These are phyloP conservation scores for Prunella strophiata DNA, from an alignment of 2,797 vertebrate species.

Conservation along the genomic window DNA sequence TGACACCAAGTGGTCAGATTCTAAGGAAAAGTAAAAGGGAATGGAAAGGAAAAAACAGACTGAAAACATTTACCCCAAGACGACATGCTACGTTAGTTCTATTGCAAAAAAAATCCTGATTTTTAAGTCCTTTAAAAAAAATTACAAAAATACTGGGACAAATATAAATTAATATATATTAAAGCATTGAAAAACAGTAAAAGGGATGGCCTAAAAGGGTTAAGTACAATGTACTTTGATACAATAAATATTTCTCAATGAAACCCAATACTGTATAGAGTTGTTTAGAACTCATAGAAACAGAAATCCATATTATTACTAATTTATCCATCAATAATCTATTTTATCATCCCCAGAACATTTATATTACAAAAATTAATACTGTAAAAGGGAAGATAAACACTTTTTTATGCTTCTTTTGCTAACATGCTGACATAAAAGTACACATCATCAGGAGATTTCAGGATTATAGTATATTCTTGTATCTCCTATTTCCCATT, in stretches of 20 bases:
- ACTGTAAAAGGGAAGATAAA: slow-evolving; percentile 85
- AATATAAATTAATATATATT: slow-evolving; percentile 99
- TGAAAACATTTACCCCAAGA: slow-evolving; percentile 85
- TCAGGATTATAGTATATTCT: slow-evolving; percentile 66
- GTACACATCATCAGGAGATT: slow-evolving; percentile 66
- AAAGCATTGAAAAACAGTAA: slow-evolving; percentile 94
- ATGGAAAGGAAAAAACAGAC: slow-evolving; percentile 51
- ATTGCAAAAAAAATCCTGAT: slow-evolving; percentile 88
- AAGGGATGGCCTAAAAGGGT: slow-evolving; percentile 89
- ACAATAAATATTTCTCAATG: slow-evolving; percentile 99
- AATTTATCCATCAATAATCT: slow-evolving; percentile 87
- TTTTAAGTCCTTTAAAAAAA: slow-evolving; percentile 80
- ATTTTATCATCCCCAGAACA: slow-evolving; percentile 81
- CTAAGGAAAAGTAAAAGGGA: slow-evolving; percentile 67
- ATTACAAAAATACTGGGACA: slow-evolving; percentile 98
- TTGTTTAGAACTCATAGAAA: slow-evolving; percentile 81
- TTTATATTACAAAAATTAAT: slow-evolving; percentile 90
- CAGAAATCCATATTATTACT: slow-evolving; percentile 83
- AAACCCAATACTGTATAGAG: slow-evolving; percentile 85
- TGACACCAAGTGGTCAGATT: slow-evolving; percentile 84
- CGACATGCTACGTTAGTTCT: slow-evolving; percentile 94
- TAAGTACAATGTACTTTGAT: slow-evolving; percentile 96
- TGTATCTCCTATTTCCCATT: slow-evolving; percentile 36
- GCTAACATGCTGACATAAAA: slow-evolving; percentile 74
- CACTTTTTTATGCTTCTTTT: slow-evolving; percentile 77